These are phyloP conservation scores for Chanos chanos DNA, from an alignment of 2,797 vertebrate species.

Conservation along the genomic window DNA sequence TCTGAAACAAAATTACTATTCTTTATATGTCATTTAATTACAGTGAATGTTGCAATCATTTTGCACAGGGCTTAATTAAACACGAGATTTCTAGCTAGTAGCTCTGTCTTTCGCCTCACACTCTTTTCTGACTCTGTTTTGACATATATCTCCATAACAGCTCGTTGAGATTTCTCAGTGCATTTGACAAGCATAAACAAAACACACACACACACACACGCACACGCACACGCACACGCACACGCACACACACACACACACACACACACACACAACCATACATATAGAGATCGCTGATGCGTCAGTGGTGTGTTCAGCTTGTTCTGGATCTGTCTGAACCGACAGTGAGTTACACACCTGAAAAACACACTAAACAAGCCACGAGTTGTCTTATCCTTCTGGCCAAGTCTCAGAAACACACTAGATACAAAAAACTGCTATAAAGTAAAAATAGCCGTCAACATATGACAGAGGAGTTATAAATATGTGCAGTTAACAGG, in stretches of 20 bases:
- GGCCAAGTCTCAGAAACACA: not conserved
- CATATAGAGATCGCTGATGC: not conserved
- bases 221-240: conserved; percentile 8
- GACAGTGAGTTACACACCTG: not conserved
- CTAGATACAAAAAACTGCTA: too few species aligned
- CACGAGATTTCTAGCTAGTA: not conserved
- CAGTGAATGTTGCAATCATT: not conserved
- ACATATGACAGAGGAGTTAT: too few species aligned
- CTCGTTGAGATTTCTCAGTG: conserved; percentile 38
- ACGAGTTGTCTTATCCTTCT: not conserved
- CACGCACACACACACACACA: not conserved
- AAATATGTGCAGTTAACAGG: too few species aligned
- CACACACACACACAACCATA: too few species aligned
- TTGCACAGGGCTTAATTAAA: not conserved
- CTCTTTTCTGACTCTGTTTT: conserved; percentile 41
- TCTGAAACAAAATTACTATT: not conserved
- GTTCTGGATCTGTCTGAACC: not conserved
- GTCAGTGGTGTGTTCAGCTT: not conserved
- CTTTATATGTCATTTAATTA: conserved; percentile 16
- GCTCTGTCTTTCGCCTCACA: conserved; percentile 15
- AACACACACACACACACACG: not conserved
- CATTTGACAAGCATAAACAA: conserved; percentile 39
- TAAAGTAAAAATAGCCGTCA: too few species aligned
- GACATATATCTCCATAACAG: conserved; percentile 46
- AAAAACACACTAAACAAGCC: not conserved